These are phyloP conservation scores for Phengaris alcon DNA, from an alignment of 2,888 invertebrate species.

Conservation along the genomic window DNA sequence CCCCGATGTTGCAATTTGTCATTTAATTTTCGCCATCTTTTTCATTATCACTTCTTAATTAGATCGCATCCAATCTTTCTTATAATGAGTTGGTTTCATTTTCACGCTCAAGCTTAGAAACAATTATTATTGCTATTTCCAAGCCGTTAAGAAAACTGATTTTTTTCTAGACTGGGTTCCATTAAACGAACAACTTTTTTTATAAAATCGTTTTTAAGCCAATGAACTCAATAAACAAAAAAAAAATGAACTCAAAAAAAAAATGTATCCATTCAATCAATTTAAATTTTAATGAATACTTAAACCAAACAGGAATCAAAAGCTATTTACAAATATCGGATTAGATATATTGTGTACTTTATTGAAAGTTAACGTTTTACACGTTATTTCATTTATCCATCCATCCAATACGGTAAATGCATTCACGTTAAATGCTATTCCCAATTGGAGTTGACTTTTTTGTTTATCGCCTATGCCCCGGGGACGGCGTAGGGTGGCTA, in stretches of 20 bases:
- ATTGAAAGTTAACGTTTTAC: neutral
- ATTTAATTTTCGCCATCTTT: slow-evolving; percentile 53
- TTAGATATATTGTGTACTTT: neutral
- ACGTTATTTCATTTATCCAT: slow-evolving; percentile 1
- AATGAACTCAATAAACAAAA: too few species aligned
- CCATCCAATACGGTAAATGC: slow-evolving; percentile 4
- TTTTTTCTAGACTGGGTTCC: too few species aligned
- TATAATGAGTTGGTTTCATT: slow-evolving; percentile 22
- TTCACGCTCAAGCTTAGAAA: neutral
- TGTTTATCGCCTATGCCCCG: slow-evolving; percentile 31
- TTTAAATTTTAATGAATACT: too few species aligned
- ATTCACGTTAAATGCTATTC: slow-evolving; percentile 21
- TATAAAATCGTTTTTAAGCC: too few species aligned
- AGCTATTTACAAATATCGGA: neutral
- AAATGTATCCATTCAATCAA: too few species aligned
- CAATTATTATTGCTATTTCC: neutral
- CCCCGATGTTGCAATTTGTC: slow-evolving; percentile 57
- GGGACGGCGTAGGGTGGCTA: neutral
- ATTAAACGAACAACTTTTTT: too few species aligned
- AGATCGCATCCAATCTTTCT: slow-evolving; percentile 19
- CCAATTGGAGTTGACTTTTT: slow-evolving; percentile 27
- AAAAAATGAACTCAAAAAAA: too few species aligned
- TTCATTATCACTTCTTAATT: slow-evolving; percentile 46
- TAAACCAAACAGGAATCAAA: neutral
- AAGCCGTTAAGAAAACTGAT: too few species aligned